These are phyloP conservation scores for Poliocrania exsul DNA, from an alignment of 2,797 vertebrate genomes.

Conservation along the genomic window DNA sequence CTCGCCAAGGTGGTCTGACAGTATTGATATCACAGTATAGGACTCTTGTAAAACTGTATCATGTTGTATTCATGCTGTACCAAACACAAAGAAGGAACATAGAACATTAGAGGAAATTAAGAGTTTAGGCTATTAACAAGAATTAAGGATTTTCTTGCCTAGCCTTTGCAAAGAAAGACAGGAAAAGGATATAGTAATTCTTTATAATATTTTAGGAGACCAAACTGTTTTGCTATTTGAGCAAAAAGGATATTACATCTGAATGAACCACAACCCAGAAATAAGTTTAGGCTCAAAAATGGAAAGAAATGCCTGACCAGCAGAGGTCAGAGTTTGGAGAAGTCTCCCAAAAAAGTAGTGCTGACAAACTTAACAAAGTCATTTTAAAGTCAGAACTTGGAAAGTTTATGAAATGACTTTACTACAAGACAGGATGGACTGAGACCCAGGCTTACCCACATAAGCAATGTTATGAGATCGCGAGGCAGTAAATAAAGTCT, in stretches of 20 bases:
- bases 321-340: constrained; percentile 23
- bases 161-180: neutral
- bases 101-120: neutral
- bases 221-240: neutral
- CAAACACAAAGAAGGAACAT: neutral
- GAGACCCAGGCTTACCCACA: neutral
- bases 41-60: neutral
- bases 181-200: neutral
- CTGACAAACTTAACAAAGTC: neutral
- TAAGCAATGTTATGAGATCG: neutral
- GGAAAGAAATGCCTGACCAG: neutral
- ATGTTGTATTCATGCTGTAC: neutral
- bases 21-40: neutral
- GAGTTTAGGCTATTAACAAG: neutral
- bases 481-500: neutral
- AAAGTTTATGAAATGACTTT: neutral
- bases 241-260: neutral
- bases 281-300: neutral
- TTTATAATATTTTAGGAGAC: neutral
- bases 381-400: neutral
- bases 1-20: neutral
- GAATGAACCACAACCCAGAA: neutral
- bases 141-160: neutral
- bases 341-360: neutral
- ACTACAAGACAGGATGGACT: neutral